Evolutionary conservation across 2,113 vertebrate species (phyloP), one percentile per base, ranked within the genome.

Genomic region (Talpa occidentalis): DNA sequence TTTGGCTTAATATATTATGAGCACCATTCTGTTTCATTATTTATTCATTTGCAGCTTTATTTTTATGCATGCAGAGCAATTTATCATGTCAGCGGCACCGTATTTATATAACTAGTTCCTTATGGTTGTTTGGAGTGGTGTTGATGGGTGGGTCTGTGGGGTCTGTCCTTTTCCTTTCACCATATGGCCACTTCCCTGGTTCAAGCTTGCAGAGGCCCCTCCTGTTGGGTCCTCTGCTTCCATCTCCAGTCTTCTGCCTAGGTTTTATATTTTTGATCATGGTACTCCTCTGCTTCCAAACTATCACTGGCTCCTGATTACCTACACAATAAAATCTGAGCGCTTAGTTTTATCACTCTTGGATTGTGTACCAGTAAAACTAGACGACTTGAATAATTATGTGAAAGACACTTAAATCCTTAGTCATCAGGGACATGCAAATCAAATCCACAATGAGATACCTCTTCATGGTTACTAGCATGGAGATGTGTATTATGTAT

Each of bases 11-110:
- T 87, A 54, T n/a, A 60, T 37, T 78, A 78, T 28, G 54, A 82
- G 12, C 49, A 59, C 40, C 47, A 78, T 89, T 94, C 42, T 49
- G 28, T n/a, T 93, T 90, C 79, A 86, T 96, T 37, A 80, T 56
- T 94, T 91, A 94, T 86, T 93, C 56, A 70, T 49, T 4, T 11
- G 69, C n/a, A 26, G 85, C 49, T 47, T 93, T 78, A 37, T 67
- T 87, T 77, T 91, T 70, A 77, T 60, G 70, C 37, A 10, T 0
- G 0, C 16, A 28, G 73, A 86, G 12, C 54, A 32, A 37, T 78
- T 56, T 30, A 49, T 88, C 91, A 88, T 0, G 0, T 0, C n/a
- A 62, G 28, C 59, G 35, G 40, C 19, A 0, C 56, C 16, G 6
- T 24, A 5, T 19, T 69, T 54, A 3, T 2, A 0, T 3, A 17